Evolutionary conservation across 1,140 invertebrate genomes (phyloP), one percentile per base, ranked within the genome.

Genomic region (Drosophila murphyi): DNA sequence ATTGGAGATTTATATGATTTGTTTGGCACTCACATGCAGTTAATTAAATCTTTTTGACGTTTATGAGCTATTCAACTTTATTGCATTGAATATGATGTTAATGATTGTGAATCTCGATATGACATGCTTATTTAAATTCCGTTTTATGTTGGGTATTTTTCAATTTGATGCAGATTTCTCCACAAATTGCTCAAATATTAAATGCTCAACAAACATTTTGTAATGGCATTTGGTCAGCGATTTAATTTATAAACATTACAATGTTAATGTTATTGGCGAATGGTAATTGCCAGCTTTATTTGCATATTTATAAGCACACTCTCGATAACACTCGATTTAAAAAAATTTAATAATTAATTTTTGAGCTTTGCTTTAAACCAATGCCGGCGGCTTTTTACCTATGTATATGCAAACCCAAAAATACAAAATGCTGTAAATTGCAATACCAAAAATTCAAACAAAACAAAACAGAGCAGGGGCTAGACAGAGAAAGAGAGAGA

Each of bases 271-370:
- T 43, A 20, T 54, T 8, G 51, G 10, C 20, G 43, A 37, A 59
- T 72, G 62, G 57, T 72, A 55, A 73, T 73, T 68, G 71, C 56
- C 34, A 32, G 35, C 56, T 61, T 61, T 41, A 69, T 69, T 73
- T 73, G 71, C 65, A 73, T 69, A 73, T 73, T 68, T 69, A 61
- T 73, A 73, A 73, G 69, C 69, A 20, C 55, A 73, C 56, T 69
- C 61, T 68, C 60, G 61, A 57, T 47, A 20, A 3, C n/a, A 72
- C 57, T 69, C 69, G 62, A 64, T 70, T 78, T 57, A 8, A 78
- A 80, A 63, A 76, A 72, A 69, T 88, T 87, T 74, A 78, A 87
- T 87, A 83, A 87, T 88, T 87, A 83, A 87, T 88, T 77, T 88
- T 83, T 77, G 62, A 51, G 83, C 62, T 88, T 74, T 77, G 85